A percentile compares a stretch with the other conserved stretches of the same genome.
phyloP scores from a whole-genome alignment of 2,113 vertebrate species.

The Oreamnos americanus region DNA sequence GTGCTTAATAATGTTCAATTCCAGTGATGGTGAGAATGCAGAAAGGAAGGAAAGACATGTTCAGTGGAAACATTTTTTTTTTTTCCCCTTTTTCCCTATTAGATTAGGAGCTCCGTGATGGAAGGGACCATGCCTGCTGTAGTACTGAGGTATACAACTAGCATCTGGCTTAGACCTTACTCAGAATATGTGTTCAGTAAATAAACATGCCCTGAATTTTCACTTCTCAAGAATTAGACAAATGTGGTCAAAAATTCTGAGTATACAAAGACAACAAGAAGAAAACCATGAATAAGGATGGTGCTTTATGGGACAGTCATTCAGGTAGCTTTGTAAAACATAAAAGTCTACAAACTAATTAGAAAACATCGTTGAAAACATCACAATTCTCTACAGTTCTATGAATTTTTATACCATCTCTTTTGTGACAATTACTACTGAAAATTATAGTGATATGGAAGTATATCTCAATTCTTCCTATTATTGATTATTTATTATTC shows the following conservation, averaged over 20 bases:
- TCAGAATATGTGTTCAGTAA: not conserved
- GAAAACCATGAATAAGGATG: not conserved
- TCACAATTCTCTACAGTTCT: not conserved
- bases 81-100: not conserved
- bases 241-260: not conserved
- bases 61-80: not conserved
- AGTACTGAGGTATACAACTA: not conserved
- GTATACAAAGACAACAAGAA: not conserved
- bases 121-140: not conserved
- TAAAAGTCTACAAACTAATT: not conserved
- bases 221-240: slow-evolving; percentile 19
- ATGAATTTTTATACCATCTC: not conserved
- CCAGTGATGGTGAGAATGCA: slow-evolving; percentile 13
- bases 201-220: not conserved
- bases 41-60: slow-evolving; percentile 2
- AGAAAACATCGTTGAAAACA: not conserved
- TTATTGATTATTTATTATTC: not conserved
- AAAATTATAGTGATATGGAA: slow-evolving; percentile 8
- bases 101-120: not conserved
- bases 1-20: not conserved
- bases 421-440: not conserved
- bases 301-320: not conserved
- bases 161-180: not conserved
- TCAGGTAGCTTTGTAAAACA: not conserved
- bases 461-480: not conserved